Conservation (phyloP, 2,113 vertebrate genomes). For the Toxotes chatareus region DNA sequence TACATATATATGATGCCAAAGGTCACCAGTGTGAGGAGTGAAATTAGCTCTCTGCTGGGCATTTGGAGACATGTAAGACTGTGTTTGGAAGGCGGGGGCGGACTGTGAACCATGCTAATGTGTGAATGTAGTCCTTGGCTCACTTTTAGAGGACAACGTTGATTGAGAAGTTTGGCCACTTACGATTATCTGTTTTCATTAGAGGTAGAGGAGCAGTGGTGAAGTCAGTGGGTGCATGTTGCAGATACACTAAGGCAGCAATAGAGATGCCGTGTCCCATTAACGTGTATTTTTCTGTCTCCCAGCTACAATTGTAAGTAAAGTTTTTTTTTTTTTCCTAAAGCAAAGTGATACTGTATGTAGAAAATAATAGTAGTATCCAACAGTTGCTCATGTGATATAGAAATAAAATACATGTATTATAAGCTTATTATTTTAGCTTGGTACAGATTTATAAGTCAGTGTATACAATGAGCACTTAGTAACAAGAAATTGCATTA, state of each 20-base stretch:
- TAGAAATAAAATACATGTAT: not conserved
- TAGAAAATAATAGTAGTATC: not conserved
- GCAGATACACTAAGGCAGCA: not conserved
- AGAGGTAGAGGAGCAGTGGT: constrained; percentile 4
- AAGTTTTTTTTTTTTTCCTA: not conserved
- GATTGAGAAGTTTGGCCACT: constrained; percentile 75
- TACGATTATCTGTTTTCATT: constrained; percentile 46
- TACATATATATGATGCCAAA: constrained; percentile 82
- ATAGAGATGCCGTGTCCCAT: not conserved
- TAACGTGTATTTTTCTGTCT: not conserved
- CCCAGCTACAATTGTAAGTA: not conserved
- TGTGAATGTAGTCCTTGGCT: constrained; percentile 73
- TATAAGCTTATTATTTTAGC: not conserved
- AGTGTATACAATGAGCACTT: not conserved
- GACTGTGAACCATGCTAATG: constrained; percentile 72
- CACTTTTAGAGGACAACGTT: constrained; percentile 75
- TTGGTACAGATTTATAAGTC: not conserved
- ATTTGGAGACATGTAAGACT: constrained; percentile 69
- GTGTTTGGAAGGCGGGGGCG: constrained; percentile 65
- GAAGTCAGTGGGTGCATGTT: constrained; percentile 22
- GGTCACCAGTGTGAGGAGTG: constrained; percentile 79
- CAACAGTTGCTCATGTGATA: not conserved
- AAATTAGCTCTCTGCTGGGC: constrained; percentile 78
- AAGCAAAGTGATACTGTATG: constrained; percentile 10
- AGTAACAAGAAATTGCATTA: not conserved